A percentile compares a stretch with the other conserved stretches of the same genome.
Conservation (phyloP, 2,888 invertebrate genomes). For the Syrista parreyssii region DNA sequence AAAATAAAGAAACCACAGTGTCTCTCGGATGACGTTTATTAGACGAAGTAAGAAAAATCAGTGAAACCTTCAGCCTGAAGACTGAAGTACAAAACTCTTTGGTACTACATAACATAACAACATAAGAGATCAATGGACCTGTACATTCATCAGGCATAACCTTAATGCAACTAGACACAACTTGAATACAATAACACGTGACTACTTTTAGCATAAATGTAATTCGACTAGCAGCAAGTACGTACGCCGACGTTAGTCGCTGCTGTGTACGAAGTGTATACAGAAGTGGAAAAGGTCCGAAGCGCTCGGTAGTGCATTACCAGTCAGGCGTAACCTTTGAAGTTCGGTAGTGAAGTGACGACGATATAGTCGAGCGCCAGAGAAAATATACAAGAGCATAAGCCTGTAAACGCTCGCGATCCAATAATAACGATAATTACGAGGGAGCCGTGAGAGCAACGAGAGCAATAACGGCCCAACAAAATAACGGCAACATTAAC, state of each 20-base stretch:
- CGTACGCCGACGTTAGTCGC: background rate
- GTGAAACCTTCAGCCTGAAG: background rate
- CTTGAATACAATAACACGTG: background rate
- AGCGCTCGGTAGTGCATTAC: constrained; percentile 17
- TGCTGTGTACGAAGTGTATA: background rate
- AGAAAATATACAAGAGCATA: constrained; percentile 22
- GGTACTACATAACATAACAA: background rate
- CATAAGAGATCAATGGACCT: background rate
- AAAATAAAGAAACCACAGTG: background rate
- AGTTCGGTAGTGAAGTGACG: constrained; percentile 19
- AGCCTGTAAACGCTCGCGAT: constrained; percentile 16
- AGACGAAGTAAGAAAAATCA: background rate
- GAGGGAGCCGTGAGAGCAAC: background rate
- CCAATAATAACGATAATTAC: constrained; percentile 15
- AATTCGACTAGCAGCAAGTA: background rate
- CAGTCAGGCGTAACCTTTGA: constrained; percentile 16
- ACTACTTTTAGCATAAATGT: background rate
- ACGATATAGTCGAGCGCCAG: constrained; percentile 10
- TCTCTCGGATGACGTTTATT: background rate
- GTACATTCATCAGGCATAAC: background rate
- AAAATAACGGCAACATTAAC: background rate
- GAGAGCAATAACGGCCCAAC: background rate
- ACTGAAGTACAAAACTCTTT: background rate
- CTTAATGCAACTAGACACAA: background rate
- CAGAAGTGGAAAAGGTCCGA: background rate